These are phyloP conservation scores for Tuta absoluta DNA, from an alignment of 2,888 invertebrate species.

Conservation along the genomic window DNA sequence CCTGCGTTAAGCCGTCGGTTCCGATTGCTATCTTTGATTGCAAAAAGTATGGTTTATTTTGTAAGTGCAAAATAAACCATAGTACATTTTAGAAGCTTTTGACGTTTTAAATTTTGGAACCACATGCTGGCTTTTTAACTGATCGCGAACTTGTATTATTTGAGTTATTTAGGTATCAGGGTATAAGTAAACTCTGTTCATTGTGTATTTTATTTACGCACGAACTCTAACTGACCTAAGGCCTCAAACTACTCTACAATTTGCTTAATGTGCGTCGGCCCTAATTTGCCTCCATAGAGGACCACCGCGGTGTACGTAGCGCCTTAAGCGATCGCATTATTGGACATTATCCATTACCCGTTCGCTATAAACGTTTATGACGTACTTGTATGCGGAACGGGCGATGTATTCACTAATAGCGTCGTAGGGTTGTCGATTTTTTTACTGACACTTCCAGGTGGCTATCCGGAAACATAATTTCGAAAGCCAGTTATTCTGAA, in stretches of 20 bases:
- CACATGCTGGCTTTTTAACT: too few species aligned
- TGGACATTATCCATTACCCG: constrained; percentile 16
- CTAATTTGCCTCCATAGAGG: constrained; percentile 29
- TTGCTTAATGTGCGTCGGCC: constrained; percentile 53
- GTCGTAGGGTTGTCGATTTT: not conserved
- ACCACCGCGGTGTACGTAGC: constrained; percentile 21
- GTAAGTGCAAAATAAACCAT: too few species aligned
- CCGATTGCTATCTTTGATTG: too few species aligned
- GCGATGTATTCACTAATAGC: constrained; percentile 18
- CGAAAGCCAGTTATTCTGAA: too few species aligned
- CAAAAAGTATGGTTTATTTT: too few species aligned
- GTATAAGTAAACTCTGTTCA: too few species aligned
- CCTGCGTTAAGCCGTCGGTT: too few species aligned
- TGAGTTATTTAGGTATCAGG: too few species aligned
- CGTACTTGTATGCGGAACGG: not conserved
- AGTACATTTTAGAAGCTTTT: too few species aligned
- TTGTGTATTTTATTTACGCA: constrained; percentile 17
- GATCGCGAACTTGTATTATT: too few species aligned
- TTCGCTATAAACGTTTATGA: not conserved
- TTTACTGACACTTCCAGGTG: not conserved
- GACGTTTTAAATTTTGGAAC: too few species aligned
- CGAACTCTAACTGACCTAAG: constrained; percentile 39
- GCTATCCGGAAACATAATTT: too few species aligned
- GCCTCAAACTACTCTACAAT: constrained; percentile 46
- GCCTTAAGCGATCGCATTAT: constrained; percentile 22